These are phyloP conservation scores for Drosophila nr. perissopoda DNA, from an alignment of 2,888 invertebrate species.

Conservation along the genomic window DNA sequence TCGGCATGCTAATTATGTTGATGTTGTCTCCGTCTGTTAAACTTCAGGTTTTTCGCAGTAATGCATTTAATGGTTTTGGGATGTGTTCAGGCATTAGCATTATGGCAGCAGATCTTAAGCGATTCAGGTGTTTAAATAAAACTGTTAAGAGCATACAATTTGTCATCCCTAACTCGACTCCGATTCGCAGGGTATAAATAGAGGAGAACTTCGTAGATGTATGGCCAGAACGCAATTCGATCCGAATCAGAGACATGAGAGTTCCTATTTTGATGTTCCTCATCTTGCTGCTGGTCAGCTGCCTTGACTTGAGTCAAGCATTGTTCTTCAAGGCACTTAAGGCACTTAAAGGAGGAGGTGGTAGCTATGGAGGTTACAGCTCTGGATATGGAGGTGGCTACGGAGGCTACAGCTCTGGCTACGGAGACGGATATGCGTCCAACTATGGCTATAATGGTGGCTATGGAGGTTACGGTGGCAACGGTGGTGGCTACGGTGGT, in stretches of 20 bases:
- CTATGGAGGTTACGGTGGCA: slow-evolving; percentile 11
- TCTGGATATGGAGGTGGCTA: slow-evolving; percentile 23
- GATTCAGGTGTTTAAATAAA: slow-evolving; percentile 63
- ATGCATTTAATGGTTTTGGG: slow-evolving; percentile 47
- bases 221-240: slow-evolving; percentile 47
- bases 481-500: slow-evolving; percentile 20
- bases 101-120: slow-evolving; percentile 58
- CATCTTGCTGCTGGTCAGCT: slow-evolving; percentile 35
- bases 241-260: slow-evolving; percentile 37
- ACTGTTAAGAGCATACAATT: slow-evolving; percentile 58
- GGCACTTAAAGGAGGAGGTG: slow-evolving; percentile 15
- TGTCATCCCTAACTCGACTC: slow-evolving; percentile 56
- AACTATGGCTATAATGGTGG: slow-evolving; percentile 19
- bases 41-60: slow-evolving; percentile 55
- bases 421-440: slow-evolving; percentile 17
- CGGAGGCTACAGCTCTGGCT: slow-evolving; percentile 20
- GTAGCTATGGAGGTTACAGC: slow-evolving; percentile 10
- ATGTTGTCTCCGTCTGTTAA: slow-evolving; percentile 34
- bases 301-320: slow-evolving; percentile 42
- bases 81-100: slow-evolving; percentile 50
- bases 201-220: slow-evolving; percentile 34
- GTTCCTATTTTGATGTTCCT: slow-evolving; percentile 28
- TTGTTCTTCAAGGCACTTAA: slow-evolving; percentile 64
- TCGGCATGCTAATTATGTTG: slow-evolving; percentile 49
- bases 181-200: slow-evolving; percentile 67